Conservation (phyloP, 2,797 vertebrate species). For the Calcarius lapponicus region DNA sequence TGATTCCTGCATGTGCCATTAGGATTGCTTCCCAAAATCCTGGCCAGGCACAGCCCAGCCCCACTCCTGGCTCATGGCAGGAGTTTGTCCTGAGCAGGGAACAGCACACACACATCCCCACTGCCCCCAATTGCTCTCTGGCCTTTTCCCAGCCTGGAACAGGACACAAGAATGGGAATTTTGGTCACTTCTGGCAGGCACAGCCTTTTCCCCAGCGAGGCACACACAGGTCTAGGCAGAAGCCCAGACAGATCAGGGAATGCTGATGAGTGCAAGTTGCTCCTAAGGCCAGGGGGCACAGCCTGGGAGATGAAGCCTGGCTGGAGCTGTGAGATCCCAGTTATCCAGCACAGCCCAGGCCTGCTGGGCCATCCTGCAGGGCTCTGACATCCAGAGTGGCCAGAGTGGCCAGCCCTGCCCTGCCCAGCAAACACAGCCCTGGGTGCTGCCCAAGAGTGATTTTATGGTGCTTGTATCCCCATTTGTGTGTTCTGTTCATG, state of each 20-base stretch:
- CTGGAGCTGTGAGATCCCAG: not conserved
- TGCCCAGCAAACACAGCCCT: not conserved
- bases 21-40: not conserved
- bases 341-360: not conserved
- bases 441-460: too few relatives aligned
- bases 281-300: not conserved
- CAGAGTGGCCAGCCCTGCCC: not conserved
- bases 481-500: too few relatives aligned
- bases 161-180: not conserved
- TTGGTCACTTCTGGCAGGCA: not conserved
- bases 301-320: not conserved
- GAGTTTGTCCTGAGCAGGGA: not conserved
- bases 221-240: not conserved
- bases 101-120: not conserved
- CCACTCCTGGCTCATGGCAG: fast-evolving
- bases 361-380: not conserved
- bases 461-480: too few relatives aligned
- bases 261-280: not conserved
- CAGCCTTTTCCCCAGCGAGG: not conserved
- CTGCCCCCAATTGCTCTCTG: not conserved
- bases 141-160: not conserved
- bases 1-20: fast-evolving
- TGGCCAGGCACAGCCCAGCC: not conserved
- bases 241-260: not conserved
- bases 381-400: fast-evolving